Base-by-base conservation (phyloP, 2,888 invertebrate genomes). In the Dynastes grantii region DNA sequence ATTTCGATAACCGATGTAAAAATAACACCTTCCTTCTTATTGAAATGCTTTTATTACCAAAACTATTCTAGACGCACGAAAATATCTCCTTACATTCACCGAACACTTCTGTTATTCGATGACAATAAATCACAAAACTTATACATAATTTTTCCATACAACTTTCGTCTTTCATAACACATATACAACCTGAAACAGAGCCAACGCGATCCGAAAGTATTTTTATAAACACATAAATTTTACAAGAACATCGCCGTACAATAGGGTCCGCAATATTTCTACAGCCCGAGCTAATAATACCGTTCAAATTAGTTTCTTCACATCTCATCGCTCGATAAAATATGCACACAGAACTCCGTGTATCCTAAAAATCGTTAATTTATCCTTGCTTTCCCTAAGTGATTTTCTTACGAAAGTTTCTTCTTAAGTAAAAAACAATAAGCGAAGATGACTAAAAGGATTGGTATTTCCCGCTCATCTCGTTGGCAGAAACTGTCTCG, bases 191-290 rank as follows among this genome's bases (percentile, higher is more conserved):
- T 75, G 73, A 75, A 75, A 61, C 29, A 45, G 61, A 61, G 73
- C 73, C 73, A 75, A 75, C 61, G 5, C 73, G 49, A 75, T 61
- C 61, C 73, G 61, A 55, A 68, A 29, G 13, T 75, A 75, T 75
- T 75, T 75, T 75, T 75, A 75, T 61, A 61, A 75, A 75, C 73
- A 45, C 73, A 75, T 75, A 75, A 75, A 75, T 75, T 75, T 75
- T 22, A 51, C 27, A 49, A 61, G 73, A 75, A 75, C 73, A 61
- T 75, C 73, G 49, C 61, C 45, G 45, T 29, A 75, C 73, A 75
- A 75, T 75, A 61, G 58, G 45, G 37, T 61, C 73, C 51, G 58
- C 61, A 75, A 75, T 75, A 75, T 75, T 61, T 75, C 73, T 61
- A 61, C 61, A 22, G 37, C 13, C 16, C 16, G 58, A 58, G 73